phyloP scores from a whole-genome alignment of 2,888 invertebrate genomes.

The Chrysodeixis includens region DNA sequence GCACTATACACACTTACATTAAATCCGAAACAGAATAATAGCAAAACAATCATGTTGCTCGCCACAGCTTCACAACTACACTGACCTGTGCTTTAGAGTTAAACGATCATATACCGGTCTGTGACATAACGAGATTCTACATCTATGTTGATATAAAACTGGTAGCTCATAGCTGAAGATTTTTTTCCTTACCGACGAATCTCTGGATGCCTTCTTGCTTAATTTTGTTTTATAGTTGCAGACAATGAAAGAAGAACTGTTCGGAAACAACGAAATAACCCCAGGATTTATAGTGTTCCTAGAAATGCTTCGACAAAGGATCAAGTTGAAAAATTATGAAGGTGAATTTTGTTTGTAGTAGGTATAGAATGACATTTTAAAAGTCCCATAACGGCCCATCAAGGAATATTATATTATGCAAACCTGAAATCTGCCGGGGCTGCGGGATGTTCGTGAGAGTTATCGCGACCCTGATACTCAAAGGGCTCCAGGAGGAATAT shows the following conservation, averaged over 20 bases:
- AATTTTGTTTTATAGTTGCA: too few species aligned
- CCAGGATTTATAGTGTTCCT: constrained; percentile 98
- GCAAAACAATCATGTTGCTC: constrained; percentile 60
- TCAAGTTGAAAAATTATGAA: constrained; percentile 97
- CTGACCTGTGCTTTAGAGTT: constrained; percentile 48
- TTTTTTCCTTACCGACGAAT: too few species aligned
- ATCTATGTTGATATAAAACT: not conserved
- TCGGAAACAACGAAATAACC: constrained; percentile 96
- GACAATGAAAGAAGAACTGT: constrained; percentile 99
- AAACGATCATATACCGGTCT: constrained; percentile 46
- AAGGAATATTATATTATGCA: too few species aligned
- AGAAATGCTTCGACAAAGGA: constrained; percentile 95
- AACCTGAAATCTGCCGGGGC: too few species aligned
- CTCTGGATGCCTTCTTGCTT: too few species aligned
- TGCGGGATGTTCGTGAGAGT: too few species aligned
- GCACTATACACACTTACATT: constrained; percentile 51
- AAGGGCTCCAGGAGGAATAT: too few species aligned
- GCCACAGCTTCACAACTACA: constrained; percentile 50
- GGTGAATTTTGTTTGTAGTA: constrained; percentile 87
- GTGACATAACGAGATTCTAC: constrained; percentile 33
- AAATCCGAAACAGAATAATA: constrained; percentile 49
- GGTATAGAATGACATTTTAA: too few species aligned
- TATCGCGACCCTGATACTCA: too few species aligned
- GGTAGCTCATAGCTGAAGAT: not conserved
- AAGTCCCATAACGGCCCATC: too few species aligned